These are phyloP conservation scores for Microctenopoma lineatum DNA, from an alignment of 2,797 vertebrate genomes.

Conservation along the genomic window DNA sequence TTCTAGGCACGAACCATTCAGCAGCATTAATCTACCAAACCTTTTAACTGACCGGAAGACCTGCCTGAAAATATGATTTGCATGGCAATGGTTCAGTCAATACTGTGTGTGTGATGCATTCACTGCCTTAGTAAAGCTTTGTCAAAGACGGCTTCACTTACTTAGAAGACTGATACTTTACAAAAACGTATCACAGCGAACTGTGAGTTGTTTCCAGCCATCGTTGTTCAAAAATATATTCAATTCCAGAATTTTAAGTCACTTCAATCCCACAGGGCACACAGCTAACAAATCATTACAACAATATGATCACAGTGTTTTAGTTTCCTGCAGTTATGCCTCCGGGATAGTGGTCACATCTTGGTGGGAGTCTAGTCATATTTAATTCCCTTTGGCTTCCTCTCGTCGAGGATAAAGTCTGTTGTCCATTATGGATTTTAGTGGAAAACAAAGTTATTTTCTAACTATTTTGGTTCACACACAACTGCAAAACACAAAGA, in stretches of 20 bases:
- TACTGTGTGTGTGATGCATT: conserved; percentile 10
- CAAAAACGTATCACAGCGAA: conserved; percentile 22
- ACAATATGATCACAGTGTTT: conserved; percentile 65
- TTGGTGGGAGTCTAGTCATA: conserved; percentile 62
- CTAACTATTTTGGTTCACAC: conserved; percentile 35
- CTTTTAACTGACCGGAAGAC: too few relatives aligned
- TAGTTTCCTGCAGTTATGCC: conserved; percentile 60
- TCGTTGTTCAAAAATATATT: conserved; percentile 33
- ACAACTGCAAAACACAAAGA: conserved; percentile 19
- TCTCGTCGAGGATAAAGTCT: conserved; percentile 51
- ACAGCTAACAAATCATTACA: conserved; percentile 63
- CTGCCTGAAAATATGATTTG: neutral
- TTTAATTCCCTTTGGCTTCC: conserved; percentile 58
- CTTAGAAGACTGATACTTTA: conserved; percentile 1
- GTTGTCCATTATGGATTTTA: conserved; percentile 61
- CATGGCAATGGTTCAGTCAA: neutral
- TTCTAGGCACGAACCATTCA: too few relatives aligned
- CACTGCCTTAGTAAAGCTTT: conserved; percentile 4
- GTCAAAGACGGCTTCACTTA: conserved; percentile 7
- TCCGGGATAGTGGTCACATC: conserved; percentile 64
- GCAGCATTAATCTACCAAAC: too few relatives aligned
- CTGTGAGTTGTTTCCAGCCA: conserved; percentile 33
- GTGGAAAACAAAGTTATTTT: conserved; percentile 45
- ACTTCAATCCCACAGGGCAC: conserved; percentile 43
- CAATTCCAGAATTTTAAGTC: conserved; percentile 35